phyloP scores from a whole-genome alignment of 1,140 invertebrate species.

The Cydia amplana region DNA sequence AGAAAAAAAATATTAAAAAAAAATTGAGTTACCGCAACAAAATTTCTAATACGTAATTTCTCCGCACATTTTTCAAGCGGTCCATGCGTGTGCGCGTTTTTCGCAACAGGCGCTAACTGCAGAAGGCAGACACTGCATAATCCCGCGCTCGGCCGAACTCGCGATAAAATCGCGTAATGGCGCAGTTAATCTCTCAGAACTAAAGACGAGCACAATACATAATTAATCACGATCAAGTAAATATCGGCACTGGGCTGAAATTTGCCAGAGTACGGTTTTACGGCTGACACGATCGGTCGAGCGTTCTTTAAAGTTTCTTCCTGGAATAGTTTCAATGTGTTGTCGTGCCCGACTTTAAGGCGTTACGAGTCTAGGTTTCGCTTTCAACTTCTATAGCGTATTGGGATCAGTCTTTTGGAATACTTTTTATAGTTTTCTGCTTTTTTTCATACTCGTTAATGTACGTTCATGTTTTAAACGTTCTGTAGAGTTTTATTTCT shows the following conservation, averaged over 20 bases:
- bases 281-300: constrained; percentile 50
- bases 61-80: background rate
- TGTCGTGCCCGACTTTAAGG: background rate
- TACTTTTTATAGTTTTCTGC: background rate
- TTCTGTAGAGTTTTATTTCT: too few species aligned
- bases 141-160: background rate
- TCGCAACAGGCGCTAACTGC: constrained; percentile 1
- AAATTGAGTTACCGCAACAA: too few species aligned
- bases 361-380: background rate
- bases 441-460: background rate
- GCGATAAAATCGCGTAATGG: constrained; percentile 21
- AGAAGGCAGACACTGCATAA: constrained; percentile 17
- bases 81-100: constrained; percentile 21
- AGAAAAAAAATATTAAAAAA: background rate
- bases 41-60: background rate
- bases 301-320: constrained; percentile 59
- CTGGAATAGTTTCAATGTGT: constrained; percentile 15
- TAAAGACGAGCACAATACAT: constrained; percentile 58
- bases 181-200: constrained; percentile 32
- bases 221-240: constrained; percentile 64
- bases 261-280: constrained; percentile 67
- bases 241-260: constrained; percentile 58
- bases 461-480: background rate
- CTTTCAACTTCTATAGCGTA: background rate
- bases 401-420: background rate